Evolutionary conservation across 2,113 vertebrate genomes (phyloP).

Genomic region (Hippocampus guttulatus): DNA sequence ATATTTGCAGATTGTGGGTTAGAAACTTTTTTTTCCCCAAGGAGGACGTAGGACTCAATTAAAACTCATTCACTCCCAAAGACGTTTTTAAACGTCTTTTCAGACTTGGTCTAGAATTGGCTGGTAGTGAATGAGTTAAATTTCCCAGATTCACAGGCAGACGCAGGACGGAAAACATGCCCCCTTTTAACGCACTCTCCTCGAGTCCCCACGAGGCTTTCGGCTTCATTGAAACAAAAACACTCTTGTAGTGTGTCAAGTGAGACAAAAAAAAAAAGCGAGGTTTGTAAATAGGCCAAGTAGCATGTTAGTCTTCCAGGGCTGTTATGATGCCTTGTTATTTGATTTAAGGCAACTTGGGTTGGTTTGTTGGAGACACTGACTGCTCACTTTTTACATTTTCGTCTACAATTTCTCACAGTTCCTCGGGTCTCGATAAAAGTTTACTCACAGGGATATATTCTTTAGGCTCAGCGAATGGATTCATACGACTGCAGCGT

Average conservation of each 20-base stretch:
- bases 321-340: neutral
- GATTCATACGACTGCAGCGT: too few relatives aligned
- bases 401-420: neutral
- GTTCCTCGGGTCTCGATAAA: neutral
- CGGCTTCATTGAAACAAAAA: neutral
- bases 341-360: neutral
- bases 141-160: neutral
- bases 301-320: neutral
- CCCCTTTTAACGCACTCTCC: neutral
- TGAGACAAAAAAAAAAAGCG: neutral
- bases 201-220: neutral
- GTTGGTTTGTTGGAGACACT: too few relatives aligned
- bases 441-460: neutral
- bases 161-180: neutral
- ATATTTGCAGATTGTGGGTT: neutral
- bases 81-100: too few relatives aligned
- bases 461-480: too few relatives aligned
- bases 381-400: neutral
- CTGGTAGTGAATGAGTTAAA: neutral
- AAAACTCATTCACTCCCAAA: too few relatives aligned
- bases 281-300: neutral
- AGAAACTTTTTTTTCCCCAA: neutral
- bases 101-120: neutral
- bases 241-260: neutral
- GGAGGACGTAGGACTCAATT: neutral